Conservation (phyloP, 2,797 vertebrate species). For the Martes flavigula region DNA sequence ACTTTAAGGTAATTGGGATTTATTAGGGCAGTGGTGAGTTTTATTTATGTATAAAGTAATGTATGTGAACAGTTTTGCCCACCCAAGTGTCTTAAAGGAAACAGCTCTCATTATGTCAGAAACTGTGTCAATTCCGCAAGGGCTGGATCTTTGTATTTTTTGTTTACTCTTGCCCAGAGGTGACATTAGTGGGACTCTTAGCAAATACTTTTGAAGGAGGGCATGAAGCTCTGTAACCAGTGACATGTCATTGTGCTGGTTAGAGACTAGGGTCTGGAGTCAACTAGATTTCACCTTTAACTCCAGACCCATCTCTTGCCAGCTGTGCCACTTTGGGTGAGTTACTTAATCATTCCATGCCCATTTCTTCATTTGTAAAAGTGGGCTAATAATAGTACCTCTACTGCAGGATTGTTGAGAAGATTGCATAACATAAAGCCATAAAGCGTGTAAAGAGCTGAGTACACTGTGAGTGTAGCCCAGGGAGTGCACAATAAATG, state of each 20-base stretch:
- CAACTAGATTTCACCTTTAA: neutral
- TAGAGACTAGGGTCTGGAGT: neutral
- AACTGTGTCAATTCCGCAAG: neutral
- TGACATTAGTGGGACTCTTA: neutral
- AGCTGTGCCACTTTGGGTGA: neutral
- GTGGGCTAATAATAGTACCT: slow-evolving; percentile 7
- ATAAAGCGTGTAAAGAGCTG: neutral
- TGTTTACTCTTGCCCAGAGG: neutral
- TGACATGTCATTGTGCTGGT: neutral
- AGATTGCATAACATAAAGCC: neutral
- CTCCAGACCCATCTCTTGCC: neutral
- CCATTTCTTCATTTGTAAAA: slow-evolving; percentile 40
- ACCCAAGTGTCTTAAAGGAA: neutral
- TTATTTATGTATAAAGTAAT: slow-evolving; percentile 5
- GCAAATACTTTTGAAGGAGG: neutral
- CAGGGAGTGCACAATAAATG: neutral
- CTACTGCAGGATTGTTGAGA: neutral
- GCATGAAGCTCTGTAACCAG: neutral
- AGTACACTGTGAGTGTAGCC: neutral
- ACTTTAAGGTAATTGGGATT: neutral
- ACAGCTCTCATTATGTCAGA: neutral
- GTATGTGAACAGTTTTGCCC: neutral
- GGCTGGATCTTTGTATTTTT: neutral
- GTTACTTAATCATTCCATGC: slow-evolving; percentile 16
- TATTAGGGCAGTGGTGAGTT: slow-evolving; percentile 10